Conservation (phyloP, 2,113 vertebrate species). For the Myrmophylax atrothorax region DNA sequence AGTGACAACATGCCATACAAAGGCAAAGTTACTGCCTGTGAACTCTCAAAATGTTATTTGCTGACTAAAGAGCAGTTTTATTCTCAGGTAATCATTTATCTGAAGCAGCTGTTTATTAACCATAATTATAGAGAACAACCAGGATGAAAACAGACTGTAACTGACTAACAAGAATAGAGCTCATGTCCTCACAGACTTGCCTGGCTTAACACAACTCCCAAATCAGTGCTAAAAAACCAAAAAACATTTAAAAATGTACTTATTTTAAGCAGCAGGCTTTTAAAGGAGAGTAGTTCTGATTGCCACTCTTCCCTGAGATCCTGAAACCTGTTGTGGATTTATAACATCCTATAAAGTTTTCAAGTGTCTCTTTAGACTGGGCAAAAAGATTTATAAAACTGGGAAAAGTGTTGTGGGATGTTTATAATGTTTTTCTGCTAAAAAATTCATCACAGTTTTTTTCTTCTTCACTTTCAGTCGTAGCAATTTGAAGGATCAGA, state of each 20-base stretch:
- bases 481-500: background rate
- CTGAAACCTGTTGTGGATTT: background rate
- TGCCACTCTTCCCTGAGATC: background rate
- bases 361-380: background rate
- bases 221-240: background rate
- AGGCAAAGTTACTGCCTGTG: background rate
- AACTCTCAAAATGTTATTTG: background rate
- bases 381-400: background rate
- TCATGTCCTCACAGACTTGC: background rate
- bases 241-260: background rate
- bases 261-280: background rate
- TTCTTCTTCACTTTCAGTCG: background rate
- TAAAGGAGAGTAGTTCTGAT: background rate
- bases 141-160: background rate
- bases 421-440: background rate
- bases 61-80: conserved; percentile 35
- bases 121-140: background rate
- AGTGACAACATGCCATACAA: fast-evolving
- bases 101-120: conserved; percentile 52
- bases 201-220: background rate
- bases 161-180: background rate
- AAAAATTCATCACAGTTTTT: background rate
- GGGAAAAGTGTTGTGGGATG: background rate
- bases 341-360: background rate
- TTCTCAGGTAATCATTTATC: conserved; percentile 40